Conservation (phyloP, 92 coral and sea anemone species). For the Siderastrea radians region DNA sequence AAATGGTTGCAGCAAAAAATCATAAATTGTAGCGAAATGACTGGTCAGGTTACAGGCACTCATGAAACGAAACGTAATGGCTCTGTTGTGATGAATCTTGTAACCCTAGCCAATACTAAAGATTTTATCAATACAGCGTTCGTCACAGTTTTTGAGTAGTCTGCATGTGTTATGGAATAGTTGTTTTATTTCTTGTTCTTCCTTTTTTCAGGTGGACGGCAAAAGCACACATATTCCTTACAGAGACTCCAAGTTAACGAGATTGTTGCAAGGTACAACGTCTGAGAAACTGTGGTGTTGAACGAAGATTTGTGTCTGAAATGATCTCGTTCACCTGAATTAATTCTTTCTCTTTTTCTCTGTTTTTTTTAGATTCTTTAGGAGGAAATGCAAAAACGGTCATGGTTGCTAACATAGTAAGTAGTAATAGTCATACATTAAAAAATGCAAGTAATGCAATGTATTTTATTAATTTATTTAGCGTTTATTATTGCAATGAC, state of each 20-base stretch:
- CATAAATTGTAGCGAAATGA: too few relatives aligned
- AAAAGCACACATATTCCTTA: constrained; percentile 97
- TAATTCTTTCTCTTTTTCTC: neutral
- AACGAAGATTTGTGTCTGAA: neutral
- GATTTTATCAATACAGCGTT: too few relatives aligned
- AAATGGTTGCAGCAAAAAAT: too few relatives aligned
- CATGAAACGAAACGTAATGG: too few relatives aligned
- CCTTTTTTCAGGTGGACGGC: constrained; percentile 85
- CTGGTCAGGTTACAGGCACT: too few relatives aligned
- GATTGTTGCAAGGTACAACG: constrained; percentile 90
- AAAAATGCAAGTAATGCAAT: too few relatives aligned
- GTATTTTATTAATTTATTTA: too few relatives aligned
- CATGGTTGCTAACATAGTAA: constrained; percentile 99
- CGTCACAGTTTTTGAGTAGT: too few relatives aligned
- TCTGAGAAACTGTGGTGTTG: neutral
- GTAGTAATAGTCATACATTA: constrained; percentile 11
- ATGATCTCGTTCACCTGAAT: neutral
- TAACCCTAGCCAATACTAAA: too few relatives aligned
- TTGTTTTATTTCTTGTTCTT: neutral
- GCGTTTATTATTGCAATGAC: too few relatives aligned
- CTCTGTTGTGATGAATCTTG: too few relatives aligned
- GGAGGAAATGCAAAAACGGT: constrained; percentile 99
- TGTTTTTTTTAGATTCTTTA: constrained; percentile 78
- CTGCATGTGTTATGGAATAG: neutral
- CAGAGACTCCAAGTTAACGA: constrained; percentile 96